Evolutionary conservation across 30 jellyfish, hydroid and myxozoan genomes (phyloP), one percentile per base, ranked within the genome.

Genomic region (Clytia hemisphaerica): DNA sequence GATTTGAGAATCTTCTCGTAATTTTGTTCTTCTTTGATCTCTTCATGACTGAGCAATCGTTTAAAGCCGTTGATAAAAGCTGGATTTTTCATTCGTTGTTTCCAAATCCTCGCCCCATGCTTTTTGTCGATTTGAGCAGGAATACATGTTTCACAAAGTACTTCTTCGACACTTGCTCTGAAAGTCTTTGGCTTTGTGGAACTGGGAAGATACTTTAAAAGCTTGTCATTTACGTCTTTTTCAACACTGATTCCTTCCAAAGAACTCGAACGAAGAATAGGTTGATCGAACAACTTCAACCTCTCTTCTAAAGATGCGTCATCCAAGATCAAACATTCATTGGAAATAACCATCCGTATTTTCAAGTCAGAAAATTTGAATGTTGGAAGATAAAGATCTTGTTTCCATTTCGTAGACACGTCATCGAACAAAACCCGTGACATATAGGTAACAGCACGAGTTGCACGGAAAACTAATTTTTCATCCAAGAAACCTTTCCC

Each of bases 361-460:
- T 54, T 60, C 24, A 32, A 38, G 36, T 33, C 30, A 1, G 45
- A 35, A 21, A 69, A 79, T 4, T 28, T 3, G 27, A 12, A 18
- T 35, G 93, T 83, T 22, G 95, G 95, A 30, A 83, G 75, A 47
- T 32, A 61, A 27, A 83, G 61, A n/a, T n/a, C n/a, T n/a, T n/a
- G n/a, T n/a, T 0, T 25, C 54, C 29, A 30, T 50, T 1, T n/a
- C n/a, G n/a, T n/a, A n/a, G n/a, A n/a, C n/a, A n/a, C n/a, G n/a
- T n/a, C n/a, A n/a, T n/a, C n/a, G n/a, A n/a, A n/a, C n/a, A n/a
- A n/a, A n/a, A n/a, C n/a, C n/a, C n/a, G n/a, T n/a, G 58, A 60
- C 15, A 54, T 22, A 4, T 24, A 62, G n/a, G 67, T 14, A 1
- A 83, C n/a, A 30, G 58, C 22, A 10, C 14, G 21, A 6, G 37